Evolutionary conservation across 1,140 invertebrate genomes (phyloP), one percentile per base, ranked within the genome.

Genomic region (Anthonomus grandis): DNA sequence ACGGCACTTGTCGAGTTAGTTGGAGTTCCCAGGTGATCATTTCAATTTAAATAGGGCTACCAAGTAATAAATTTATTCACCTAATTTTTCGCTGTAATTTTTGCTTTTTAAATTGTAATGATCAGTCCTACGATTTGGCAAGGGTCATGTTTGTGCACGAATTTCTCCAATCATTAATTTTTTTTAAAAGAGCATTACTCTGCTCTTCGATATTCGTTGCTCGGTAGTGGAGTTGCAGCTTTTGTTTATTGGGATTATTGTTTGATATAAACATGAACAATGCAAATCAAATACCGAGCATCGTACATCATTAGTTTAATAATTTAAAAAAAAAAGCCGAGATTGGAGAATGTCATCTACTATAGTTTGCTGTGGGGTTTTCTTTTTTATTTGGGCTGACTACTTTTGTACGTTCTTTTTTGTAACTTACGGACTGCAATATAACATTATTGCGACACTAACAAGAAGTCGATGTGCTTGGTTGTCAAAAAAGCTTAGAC

Each of bases 361-460:
- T 67, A 67, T 47, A 68, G 70, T 72, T 72, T 72, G 70, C 68
- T 72, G 69, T 72, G 68, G 68, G 70, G 64, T 71, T 69, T 62
- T 68, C 64, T 60, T 62, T 67, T 66, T 68, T 66, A 51, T 69
- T 63, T 70, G 66, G 67, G 70, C 70, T 71, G 68, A 69, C 59
- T 64, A 67, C 62, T 63, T 62, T 67, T 69, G 64, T 71, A 68
- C 59, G 58, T 68, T 68, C 63, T 66, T 70, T 63, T 64, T 57
- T 66, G 63, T 70, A 70, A 70, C 70, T 70, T 65, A 70, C 70
- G 64, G n/a, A 73, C 71, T 73, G 71, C 71, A 71, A 68, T 70
- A 70, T 71, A 73, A 73, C 71, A 71, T 68, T 72, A 71, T 70
- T 64, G 62, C 62, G 62, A 64, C 62, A 60, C 62, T 64, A 64